Base-by-base conservation (phyloP, 2,113 vertebrate genomes). In the Todiramphus saurophagus region DNA sequence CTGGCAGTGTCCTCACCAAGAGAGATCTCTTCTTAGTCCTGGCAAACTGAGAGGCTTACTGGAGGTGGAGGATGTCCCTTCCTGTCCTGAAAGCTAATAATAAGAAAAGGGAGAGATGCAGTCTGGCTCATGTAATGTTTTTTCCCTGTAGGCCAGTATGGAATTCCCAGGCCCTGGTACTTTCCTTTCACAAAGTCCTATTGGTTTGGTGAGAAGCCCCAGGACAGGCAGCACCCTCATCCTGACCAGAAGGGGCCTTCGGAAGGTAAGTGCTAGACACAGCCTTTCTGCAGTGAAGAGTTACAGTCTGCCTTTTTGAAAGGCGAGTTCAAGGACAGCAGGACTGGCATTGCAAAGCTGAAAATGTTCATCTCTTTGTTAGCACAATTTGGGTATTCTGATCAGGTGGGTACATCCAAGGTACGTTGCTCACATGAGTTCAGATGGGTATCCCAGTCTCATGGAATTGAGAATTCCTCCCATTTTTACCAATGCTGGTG, bases 111-210 rank as follows among this genome's bases (percentile, higher is more conserved):
- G 9, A 28, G 5, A 16, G 16, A 43, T 63, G 43, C 39, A 72
- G 9, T 43, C 35, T 64, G 41, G 13, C 53, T 96, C 15, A 82
- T 33, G 11, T 37, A 67, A 56, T 88, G 19, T 28, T 67, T 66
- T 83, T 83, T 88, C 67, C 60, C 64, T 98, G 90, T 94, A 99
- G 99, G 99, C 84, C 99, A 99, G 94, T 99, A 99, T 39, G 99
- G 99, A 27, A 99, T 99, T 96, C 99, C 99, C 50, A 98, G 99
- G 41, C 98, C 98, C 13, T 99, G 99, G 99, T 99, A 98, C 89
- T 99, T 99, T 85, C 99, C 98, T 79, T 98, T 99, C 83, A 99
- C 98, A 14, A 99, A 98, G 95, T 99, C 99, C 11, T 99, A 99
- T 85, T 99, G 99, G 99, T 98, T 98, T 33, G 99, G 99, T 0